Evolutionary conservation across 30 jellyfish, hydroid and myxozoan genomes (phyloP), one percentile per base, ranked within the genome.

Genomic region (Pelagia noctiluca): DNA sequence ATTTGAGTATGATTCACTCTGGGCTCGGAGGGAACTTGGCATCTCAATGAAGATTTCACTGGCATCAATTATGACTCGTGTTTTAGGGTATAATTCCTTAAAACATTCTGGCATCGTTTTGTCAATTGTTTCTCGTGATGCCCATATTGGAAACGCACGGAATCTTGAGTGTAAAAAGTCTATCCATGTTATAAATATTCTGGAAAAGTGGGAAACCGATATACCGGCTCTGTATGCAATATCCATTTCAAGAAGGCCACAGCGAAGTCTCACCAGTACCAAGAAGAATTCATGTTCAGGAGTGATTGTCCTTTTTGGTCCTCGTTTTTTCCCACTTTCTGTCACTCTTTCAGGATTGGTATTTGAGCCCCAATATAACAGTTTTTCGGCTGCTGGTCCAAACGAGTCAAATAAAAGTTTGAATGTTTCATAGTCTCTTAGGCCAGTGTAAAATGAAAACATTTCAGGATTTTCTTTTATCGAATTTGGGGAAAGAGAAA

Each of bases 21-120:
- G 95, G 28, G 60, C 54, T 26, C 95, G 65, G n/a, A 74, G 83
- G n/a, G 85, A 71, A 34, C 69, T 73, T 22, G 95, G 95, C 92
- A 72, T 77, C 71, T 63, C 96, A 11, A 88, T 77, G 35, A 62
- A 86, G 12, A 77, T 46, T 53, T 81, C 81, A 1, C 89, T 86
- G 12, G 89, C 61, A 69, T 63, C 96, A 19, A 78, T 77, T 16
- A 76, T 78, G 23, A 75, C 76, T 28, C 95, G 26, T 7, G 90
- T 83, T 5, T 23, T 42, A 1, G 94, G 90, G 49, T 82, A 82
- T 0, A 32, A 3, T 2, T 35, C 37, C 36, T 29, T 26, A 37
- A 81, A 69, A 35, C 80, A 81, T 33, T 81, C 26, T 12, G 91
- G 91, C 90, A 81, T 69, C 19, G 90, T 81, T 16, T 69, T 23